These are phyloP conservation scores for Frankliniella fusca DNA, from an alignment of 2,888 invertebrate species.

Conservation along the genomic window DNA sequence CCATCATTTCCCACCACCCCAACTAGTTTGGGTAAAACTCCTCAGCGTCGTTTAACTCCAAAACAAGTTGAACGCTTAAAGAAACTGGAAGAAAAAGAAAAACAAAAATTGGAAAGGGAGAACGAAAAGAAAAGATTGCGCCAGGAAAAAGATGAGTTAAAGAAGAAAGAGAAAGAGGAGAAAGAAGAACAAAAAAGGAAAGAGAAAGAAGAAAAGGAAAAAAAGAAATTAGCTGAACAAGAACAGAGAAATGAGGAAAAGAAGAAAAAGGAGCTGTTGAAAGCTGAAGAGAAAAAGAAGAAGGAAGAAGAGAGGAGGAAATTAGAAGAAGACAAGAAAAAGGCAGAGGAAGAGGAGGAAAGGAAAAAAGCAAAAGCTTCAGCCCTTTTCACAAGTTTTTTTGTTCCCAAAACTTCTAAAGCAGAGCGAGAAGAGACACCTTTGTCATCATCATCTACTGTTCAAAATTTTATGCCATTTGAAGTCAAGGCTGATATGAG, in stretches of 20 bases:
- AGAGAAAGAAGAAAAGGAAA: constrained; percentile 48
- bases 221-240: constrained; percentile 36
- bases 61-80: constrained; percentile 55
- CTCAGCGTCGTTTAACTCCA: constrained; percentile 45
- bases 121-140: constrained; percentile 51
- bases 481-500: constrained; percentile 82
- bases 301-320: constrained; percentile 51
- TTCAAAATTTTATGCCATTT: constrained; percentile 61
- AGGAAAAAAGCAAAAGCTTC: constrained; percentile 73
- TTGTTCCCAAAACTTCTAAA: constrained; percentile 56
- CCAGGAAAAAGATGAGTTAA: constrained; percentile 47
- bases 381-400: constrained; percentile 77
- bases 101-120: constrained; percentile 48
- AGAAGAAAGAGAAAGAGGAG: constrained; percentile 47
- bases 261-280: constrained; percentile 51
- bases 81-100: constrained; percentile 55
- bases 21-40: constrained; percentile 30
- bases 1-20: background rate
- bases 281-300: constrained; percentile 54
- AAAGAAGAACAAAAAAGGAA: constrained; percentile 51
- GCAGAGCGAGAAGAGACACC: constrained; percentile 36
- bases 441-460: constrained; percentile 31
- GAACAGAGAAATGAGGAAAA: constrained; percentile 46
- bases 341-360: constrained; percentile 65
- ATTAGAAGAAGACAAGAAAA: constrained; percentile 56